Evolutionary conservation across 2,797 vertebrate species (phyloP).

Genomic region (Hippoglossus hippoglossus): DNA sequence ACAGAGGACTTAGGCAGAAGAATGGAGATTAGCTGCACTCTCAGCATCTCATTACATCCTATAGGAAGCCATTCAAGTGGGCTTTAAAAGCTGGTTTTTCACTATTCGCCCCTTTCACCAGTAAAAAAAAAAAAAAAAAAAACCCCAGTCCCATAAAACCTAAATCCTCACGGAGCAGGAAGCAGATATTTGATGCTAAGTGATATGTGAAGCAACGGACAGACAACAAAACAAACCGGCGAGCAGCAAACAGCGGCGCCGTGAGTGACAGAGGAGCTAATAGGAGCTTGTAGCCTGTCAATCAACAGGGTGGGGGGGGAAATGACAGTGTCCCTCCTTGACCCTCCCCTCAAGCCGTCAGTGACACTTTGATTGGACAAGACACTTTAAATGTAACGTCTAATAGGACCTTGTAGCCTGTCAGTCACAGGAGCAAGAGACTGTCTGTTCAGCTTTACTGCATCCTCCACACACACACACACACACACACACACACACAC

Average conservation of each 20-base stretch:
- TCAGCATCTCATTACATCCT: constrained; percentile 81
- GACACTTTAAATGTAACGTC: constrained; percentile 63
- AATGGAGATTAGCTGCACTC: constrained; percentile 77
- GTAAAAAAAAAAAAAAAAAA: too few relatives aligned
- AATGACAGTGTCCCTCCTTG: constrained; percentile 48
- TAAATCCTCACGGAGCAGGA: constrained; percentile 12
- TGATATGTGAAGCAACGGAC: constrained; percentile 6
- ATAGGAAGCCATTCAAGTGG: constrained; percentile 77
- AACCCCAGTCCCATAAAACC: neutral
- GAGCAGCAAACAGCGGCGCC: constrained; percentile 20
- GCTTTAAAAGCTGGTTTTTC: constrained; percentile 63
- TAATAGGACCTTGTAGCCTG: constrained; percentile 70
- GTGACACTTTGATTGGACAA: constrained; percentile 76
- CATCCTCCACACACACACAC: constrained; percentile 12
- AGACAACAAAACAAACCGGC: constrained; percentile 19
- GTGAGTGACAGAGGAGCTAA: constrained; percentile 70
- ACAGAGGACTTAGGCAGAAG: constrained; percentile 70
- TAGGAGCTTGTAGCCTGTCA: constrained; percentile 77
- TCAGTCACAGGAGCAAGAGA: constrained; percentile 56
- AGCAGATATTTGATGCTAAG: constrained; percentile 27
- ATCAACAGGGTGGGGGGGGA: constrained; percentile 34
- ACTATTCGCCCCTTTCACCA: constrained; percentile 32
- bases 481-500: neutral
- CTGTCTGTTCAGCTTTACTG: constrained; percentile 39
- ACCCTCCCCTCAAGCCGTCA: constrained; percentile 59